Percentiles rank a stretch among this genome's conserved stretches.
These are phyloP conservation scores for Pomatorhinus ruficollis DNA, from an alignment of 2,113 vertebrate species.

Conservation along the genomic window DNA sequence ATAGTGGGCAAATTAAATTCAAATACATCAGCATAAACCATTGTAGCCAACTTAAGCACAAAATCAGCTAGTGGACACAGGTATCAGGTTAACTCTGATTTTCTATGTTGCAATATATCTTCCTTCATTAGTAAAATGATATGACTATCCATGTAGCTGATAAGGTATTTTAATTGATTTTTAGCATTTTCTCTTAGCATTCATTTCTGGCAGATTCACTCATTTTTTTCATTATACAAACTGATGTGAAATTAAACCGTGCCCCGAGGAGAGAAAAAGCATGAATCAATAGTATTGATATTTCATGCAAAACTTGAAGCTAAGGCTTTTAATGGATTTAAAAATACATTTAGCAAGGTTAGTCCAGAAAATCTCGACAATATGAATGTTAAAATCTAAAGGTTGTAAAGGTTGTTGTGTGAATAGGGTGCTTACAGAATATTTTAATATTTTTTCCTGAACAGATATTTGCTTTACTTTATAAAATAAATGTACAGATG, in stretches of 20 bases:
- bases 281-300: constrained; percentile 53
- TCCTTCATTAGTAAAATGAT: not conserved
- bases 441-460: not conserved
- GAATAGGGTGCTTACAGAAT: not conserved
- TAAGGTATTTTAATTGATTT: not conserved
- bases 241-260: constrained; percentile 43
- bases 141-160: not conserved
- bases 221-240: constrained; percentile 26
- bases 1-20: not conserved
- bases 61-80: not conserved
- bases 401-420: not conserved
- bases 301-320: constrained; percentile 18
- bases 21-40: not conserved
- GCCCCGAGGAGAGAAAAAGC: not conserved
- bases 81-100: not conserved
- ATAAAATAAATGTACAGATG: not conserved
- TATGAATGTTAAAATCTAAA: not conserved
- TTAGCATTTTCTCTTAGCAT: not conserved
- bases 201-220: constrained; percentile 14
- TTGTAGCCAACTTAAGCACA: not conserved
- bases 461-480: not conserved
- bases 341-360: not conserved
- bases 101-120: not conserved
- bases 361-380: not conserved
- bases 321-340: constrained; percentile 20